phyloP scores from a whole-genome alignment of 2,888 invertebrate genomes.

The Tenthredo scrophulariae region DNA sequence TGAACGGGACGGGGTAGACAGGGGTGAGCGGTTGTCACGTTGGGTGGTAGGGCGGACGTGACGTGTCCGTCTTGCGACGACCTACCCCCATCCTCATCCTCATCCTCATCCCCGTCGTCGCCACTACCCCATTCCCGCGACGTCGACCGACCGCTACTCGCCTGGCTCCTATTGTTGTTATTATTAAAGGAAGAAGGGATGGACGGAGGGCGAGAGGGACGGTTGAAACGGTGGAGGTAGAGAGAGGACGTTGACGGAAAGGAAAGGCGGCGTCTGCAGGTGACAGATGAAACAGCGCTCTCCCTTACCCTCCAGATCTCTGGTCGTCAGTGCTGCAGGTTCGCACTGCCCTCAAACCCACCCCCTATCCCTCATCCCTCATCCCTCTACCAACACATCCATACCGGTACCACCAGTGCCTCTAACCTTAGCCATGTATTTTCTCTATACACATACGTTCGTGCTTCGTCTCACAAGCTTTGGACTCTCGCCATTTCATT shows the following conservation, averaged over 20 bases:
- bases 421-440: neutral
- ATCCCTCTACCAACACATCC: constrained; percentile 53
- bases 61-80: constrained; percentile 77
- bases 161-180: constrained; percentile 76
- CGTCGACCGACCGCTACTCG: constrained; percentile 67
- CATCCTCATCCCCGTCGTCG: constrained; percentile 62
- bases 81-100: constrained; percentile 55
- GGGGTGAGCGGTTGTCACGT: constrained; percentile 68
- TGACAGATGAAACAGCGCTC: constrained; percentile 78
- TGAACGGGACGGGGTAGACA: constrained; percentile 53
- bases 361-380: constrained; percentile 54
- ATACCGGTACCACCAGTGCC: neutral
- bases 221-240: constrained; percentile 60
- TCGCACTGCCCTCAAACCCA: constrained; percentile 58
- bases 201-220: constrained; percentile 40
- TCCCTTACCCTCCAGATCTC: constrained; percentile 49
- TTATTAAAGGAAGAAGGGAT: constrained; percentile 73
- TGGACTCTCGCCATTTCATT: constrained; percentile 44
- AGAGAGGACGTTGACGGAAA: constrained; percentile 77
- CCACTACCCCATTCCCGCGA: constrained; percentile 64
- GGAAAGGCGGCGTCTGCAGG: constrained; percentile 78
- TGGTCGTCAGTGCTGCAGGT: constrained; percentile 48
- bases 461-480: neutral
- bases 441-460: neutral
- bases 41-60: constrained; percentile 70